Percentiles rank a stretch among this genome's conserved stretches.
These are phyloP conservation scores for Rhabdophis nuchalis DNA, from an alignment of 2,797 vertebrate species.

Conservation along the genomic window DNA sequence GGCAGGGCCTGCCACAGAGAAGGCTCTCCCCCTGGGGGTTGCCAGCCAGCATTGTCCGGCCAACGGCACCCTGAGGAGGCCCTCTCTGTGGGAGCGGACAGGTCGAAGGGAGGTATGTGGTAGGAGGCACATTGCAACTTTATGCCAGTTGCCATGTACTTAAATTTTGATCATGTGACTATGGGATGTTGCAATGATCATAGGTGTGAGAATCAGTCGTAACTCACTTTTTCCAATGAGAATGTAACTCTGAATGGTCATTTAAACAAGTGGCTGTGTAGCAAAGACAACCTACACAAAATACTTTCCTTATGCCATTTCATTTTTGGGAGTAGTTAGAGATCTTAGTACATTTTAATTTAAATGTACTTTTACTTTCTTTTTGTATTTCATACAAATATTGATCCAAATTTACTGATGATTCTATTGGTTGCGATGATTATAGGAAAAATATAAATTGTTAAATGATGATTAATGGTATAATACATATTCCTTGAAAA, in stretches of 20 bases:
- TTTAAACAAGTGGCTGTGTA: not conserved
- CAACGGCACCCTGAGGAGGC: no score
- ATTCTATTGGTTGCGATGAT: not conserved
- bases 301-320: not conserved
- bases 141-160: not conserved
- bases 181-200: not conserved
- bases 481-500: not conserved
- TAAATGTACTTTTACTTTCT: no score
- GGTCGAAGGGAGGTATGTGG: no score
- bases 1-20: no score
- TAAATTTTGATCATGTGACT: not conserved
- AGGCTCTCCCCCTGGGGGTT: no score
- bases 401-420: not conserved
- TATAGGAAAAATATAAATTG: not conserved
- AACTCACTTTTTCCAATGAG: not conserved
- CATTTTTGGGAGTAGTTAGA: not conserved
- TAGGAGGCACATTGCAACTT: no score
- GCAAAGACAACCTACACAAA: not conserved
- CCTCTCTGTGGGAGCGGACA: no score
- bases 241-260: not conserved
- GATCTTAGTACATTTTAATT: not conserved
- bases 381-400: not conserved
- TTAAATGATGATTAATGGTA: not conserved
- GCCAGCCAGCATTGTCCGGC: no score
- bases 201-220: not conserved